Evolutionary conservation across 2,888 invertebrate genomes (phyloP).

Genomic region (Auanema sp.): DNA sequence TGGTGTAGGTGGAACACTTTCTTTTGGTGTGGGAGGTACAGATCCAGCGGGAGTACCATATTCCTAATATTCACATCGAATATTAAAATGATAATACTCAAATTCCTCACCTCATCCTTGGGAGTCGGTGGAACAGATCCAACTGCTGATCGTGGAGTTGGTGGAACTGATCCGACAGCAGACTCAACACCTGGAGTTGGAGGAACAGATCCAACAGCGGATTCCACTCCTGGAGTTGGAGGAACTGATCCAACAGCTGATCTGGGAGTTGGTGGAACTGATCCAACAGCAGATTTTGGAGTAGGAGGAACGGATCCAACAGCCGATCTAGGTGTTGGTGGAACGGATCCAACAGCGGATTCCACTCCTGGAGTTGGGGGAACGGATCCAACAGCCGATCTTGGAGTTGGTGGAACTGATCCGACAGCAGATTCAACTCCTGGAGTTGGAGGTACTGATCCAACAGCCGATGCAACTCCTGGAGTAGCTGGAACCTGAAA

Average conservation of each 20-base stretch:
- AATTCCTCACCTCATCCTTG: too few relatives aligned
- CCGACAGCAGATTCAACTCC: neutral
- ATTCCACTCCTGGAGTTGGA: conserved; percentile 21
- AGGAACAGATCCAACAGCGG: neutral
- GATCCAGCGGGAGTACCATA: conserved; percentile 23
- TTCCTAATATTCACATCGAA: too few relatives aligned
- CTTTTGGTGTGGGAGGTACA: conserved; percentile 7
- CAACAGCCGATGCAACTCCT: neutral
- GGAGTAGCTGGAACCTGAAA: conserved; percentile 1
- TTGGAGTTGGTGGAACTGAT: conserved; percentile 34
- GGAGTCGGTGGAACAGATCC: conserved; percentile 42
- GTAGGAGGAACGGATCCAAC: conserved; percentile 14
- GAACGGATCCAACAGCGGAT: conserved; percentile 18
- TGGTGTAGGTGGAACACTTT: conserved; percentile 40
- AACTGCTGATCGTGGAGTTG: conserved; percentile 19
- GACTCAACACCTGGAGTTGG: neutral
- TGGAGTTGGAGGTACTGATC: neutral
- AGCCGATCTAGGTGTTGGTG: conserved; percentile 10
- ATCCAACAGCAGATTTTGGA: conserved; percentile 13
- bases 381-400: conserved; percentile 13
- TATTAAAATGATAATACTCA: too few relatives aligned
- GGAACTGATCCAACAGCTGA: conserved; percentile 26
- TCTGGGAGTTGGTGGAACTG: conserved; percentile 21
- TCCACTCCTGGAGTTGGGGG: conserved; percentile 44
- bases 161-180: conserved; percentile 23